phyloP scores from a whole-genome alignment of 2,888 invertebrate genomes.

The Polydrusus tereticollis region DNA sequence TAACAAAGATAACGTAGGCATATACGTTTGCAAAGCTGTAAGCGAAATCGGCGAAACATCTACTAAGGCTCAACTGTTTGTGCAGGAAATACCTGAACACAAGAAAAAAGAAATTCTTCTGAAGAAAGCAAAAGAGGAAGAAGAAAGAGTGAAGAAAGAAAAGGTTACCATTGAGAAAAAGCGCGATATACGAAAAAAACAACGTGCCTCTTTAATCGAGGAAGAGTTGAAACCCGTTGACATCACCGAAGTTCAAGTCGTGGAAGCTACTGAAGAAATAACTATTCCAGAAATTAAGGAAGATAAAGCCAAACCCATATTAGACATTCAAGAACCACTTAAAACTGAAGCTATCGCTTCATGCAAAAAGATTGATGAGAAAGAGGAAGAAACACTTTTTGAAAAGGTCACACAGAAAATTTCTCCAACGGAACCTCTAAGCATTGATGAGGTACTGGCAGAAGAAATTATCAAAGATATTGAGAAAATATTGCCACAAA shows the following conservation, averaged over 20 bases:
- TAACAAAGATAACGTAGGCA: constrained; percentile 77
- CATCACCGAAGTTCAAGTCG: constrained; percentile 68
- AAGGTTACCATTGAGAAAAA: constrained; percentile 69
- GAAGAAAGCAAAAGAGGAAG: constrained; percentile 67
- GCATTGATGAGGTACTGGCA: constrained; percentile 72
- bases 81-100: constrained; percentile 70
- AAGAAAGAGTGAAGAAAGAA: constrained; percentile 70
- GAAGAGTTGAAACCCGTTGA: constrained; percentile 69
- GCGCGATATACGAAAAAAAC: constrained; percentile 60
- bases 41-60: constrained; percentile 87
- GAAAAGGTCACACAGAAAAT: constrained; percentile 69
- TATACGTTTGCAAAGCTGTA: constrained; percentile 86
- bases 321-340: constrained; percentile 73
- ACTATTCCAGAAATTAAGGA: constrained; percentile 64
- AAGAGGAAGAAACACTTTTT: constrained; percentile 65
- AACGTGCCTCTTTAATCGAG: constrained; percentile 61
- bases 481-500: constrained; percentile 62
- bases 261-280: constrained; percentile 73
- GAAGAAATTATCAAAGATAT: constrained; percentile 71
- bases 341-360: constrained; percentile 74
- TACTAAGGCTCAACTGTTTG: constrained; percentile 83
- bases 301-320: constrained; percentile 69
- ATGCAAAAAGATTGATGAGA: constrained; percentile 74
- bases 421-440: constrained; percentile 72
- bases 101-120: constrained; percentile 65